Percentiles rank a stretch among this genome's conserved stretches.
Evolutionary conservation across 2,888 invertebrate species (phyloP).

Genomic region (Acronicta leporina): DNA sequence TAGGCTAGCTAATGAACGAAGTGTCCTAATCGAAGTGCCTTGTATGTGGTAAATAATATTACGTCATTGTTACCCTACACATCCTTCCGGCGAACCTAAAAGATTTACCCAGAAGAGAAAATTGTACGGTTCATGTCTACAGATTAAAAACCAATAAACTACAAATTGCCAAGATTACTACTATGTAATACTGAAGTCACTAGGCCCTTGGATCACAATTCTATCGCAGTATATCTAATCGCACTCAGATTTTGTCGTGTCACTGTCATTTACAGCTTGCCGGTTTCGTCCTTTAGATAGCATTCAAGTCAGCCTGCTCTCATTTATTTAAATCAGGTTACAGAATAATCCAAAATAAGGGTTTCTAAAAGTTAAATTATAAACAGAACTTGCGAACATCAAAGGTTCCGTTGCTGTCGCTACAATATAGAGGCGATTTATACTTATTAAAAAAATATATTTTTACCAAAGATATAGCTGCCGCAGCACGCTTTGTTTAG

Average conservation of each 20-base stretch:
- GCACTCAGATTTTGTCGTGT: too few species aligned
- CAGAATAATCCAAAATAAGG: background rate
- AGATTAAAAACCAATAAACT: too few species aligned
- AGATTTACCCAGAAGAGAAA: background rate
- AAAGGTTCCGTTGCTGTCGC: constrained; percentile 3
- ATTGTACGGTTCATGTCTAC: background rate
- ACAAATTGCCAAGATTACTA: background rate
- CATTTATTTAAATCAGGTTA: background rate
- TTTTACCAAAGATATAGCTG: constrained; percentile 58
- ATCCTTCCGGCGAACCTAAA: constrained; percentile 7
- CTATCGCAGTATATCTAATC: too few species aligned
- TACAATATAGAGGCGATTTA: constrained; percentile 1
- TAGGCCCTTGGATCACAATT: background rate
- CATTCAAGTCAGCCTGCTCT: too few species aligned
- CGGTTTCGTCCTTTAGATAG: too few species aligned
- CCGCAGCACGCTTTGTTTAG: constrained; percentile 29
- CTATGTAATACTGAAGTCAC: background rate
- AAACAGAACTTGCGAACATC: constrained; percentile 6
- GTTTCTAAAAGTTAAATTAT: constrained; percentile 6
- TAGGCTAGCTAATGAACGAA: constrained; percentile 23
- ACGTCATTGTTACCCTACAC: constrained; percentile 32
- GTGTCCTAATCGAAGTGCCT: constrained; percentile 57
- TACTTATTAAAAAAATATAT: constrained; percentile 5
- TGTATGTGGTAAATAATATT: constrained; percentile 44
- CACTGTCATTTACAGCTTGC: too few species aligned